Base-by-base conservation (phyloP, 1,140 invertebrate genomes). In the Drosophila sucinea region DNA sequence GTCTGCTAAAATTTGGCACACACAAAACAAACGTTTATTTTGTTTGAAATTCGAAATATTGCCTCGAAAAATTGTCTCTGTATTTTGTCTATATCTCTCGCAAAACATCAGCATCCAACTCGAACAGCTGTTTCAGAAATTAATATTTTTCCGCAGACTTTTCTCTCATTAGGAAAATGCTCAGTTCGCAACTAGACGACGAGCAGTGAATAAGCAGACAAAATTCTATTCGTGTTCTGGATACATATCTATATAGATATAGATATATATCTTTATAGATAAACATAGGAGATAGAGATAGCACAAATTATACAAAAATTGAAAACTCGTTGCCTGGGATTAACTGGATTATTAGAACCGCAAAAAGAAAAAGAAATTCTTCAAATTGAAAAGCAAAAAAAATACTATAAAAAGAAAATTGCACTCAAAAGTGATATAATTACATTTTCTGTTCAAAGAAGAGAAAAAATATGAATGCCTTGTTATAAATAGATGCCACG, bases 401-500 rank as follows among this genome's bases (percentile, higher is more conserved):
- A 35, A 35, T 30, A 58, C 66, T 57, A 51, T 61, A 74, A 74
- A 56, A 65, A 40, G 44, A 75, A 58, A 62, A 73, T 55, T 73
- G 73, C 69, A 70, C 30, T 25, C 58, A 84, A 51, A 84, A 65
- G 77, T 87, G 80, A 87, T 87, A 86, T 86, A 87, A 86, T 89
- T 87, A 76, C 68, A 66, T 27, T 72, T 70, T 60, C 7, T 51
- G 23, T 25, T 47, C 23, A 27, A 55, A 44, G 40, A 27, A 55
- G 41, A 63, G 11, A 29, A 27, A 62, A 70, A 87, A 83, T 89
- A 87, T 83, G 77, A 87, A 67, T 60, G 47, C 56, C 41, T 25
- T 29, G 83, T 64, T 86, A 87, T 63, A 90, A 89, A 90, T 90
- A 89, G 84, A 75, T 58, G 67, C 63, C 67, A 57, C 74, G 69